Conservation (phyloP, 2,888 invertebrate species). For the Torymus auratus region DNA sequence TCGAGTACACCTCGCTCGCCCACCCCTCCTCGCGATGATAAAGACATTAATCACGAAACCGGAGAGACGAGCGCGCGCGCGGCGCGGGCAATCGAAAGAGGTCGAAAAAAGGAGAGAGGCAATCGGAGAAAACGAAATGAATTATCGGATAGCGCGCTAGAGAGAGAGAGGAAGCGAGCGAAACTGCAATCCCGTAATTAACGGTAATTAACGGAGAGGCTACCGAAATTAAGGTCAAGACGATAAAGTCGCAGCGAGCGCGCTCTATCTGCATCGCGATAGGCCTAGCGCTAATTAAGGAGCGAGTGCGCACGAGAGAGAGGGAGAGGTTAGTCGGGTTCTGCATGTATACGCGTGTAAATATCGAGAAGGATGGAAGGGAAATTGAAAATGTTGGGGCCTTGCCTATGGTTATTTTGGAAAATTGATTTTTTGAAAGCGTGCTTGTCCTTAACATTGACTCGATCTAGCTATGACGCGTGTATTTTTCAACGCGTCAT, state of each 20-base stretch:
- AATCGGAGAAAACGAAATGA: constrained; percentile 39
- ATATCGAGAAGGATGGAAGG: too few species aligned
- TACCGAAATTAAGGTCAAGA: constrained; percentile 65
- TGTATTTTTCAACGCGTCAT: too few species aligned
- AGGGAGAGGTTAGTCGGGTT: too few species aligned
- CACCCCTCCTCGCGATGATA: constrained; percentile 26
- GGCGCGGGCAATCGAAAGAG: neutral
- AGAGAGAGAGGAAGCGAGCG: neutral
- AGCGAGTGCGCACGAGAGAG: constrained; percentile 58
- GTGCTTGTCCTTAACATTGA: too few species aligned
- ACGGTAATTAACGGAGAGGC: constrained; percentile 49
- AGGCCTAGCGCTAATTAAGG: constrained; percentile 65
- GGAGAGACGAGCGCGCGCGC: too few species aligned
- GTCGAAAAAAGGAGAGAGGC: neutral
- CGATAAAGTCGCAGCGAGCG: constrained; percentile 67
- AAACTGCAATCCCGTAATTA: constrained; percentile 40
- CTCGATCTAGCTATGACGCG: too few species aligned
- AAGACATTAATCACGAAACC: constrained; percentile 42
- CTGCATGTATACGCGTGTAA: too few species aligned
- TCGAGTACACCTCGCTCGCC: constrained; percentile 4
- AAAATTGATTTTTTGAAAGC: too few species aligned
- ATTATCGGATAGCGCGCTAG: constrained; percentile 37
- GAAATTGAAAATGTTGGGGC: too few species aligned
- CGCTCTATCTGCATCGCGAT: constrained; percentile 65
- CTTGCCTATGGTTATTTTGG: too few species aligned